Evolutionary conservation across 2,113 vertebrate genomes (phyloP).

Genomic region (Maccullochella peelii): DNA sequence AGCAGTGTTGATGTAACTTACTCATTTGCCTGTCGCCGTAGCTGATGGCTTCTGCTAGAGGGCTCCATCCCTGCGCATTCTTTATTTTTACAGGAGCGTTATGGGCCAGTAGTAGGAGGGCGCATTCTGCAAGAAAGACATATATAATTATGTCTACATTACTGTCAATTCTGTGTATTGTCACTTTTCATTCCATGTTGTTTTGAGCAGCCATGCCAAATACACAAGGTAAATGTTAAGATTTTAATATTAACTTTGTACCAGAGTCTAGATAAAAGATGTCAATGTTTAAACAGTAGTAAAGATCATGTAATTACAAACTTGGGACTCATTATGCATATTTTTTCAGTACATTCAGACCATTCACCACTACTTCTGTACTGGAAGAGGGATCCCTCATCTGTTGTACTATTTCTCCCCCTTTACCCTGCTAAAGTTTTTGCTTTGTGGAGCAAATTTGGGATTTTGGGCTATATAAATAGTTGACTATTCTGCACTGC

Average conservation of each 20-base stretch:
- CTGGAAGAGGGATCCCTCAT: background rate
- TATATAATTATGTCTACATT: background rate
- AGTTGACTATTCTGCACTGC: background rate
- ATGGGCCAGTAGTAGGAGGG: slow-evolving; percentile 97
- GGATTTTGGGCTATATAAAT: background rate
- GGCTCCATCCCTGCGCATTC: slow-evolving; percentile 99
- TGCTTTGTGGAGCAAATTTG: background rate
- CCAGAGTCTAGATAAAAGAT: background rate
- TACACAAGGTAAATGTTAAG: background rate
- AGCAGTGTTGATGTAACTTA: slow-evolving; percentile 79
- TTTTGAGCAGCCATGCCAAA: background rate
- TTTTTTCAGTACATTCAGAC: background rate
- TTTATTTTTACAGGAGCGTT: slow-evolving; percentile 99
- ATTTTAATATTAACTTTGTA: slow-evolving; percentile 3
- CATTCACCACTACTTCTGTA: background rate
- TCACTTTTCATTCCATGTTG: background rate
- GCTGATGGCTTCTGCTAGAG: slow-evolving; percentile 99
- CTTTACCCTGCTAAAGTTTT: background rate
- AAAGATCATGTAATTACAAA: background rate
- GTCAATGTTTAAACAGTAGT: background rate
- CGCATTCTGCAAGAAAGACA: slow-evolving; percentile 89
- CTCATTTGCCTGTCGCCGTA: slow-evolving; percentile 99
- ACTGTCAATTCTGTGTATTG: no score
- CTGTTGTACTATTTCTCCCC: background rate
- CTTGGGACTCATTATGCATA: background rate